Conservation (phyloP, 2,888 invertebrate genomes). For the Drosophila atripex region DNA sequence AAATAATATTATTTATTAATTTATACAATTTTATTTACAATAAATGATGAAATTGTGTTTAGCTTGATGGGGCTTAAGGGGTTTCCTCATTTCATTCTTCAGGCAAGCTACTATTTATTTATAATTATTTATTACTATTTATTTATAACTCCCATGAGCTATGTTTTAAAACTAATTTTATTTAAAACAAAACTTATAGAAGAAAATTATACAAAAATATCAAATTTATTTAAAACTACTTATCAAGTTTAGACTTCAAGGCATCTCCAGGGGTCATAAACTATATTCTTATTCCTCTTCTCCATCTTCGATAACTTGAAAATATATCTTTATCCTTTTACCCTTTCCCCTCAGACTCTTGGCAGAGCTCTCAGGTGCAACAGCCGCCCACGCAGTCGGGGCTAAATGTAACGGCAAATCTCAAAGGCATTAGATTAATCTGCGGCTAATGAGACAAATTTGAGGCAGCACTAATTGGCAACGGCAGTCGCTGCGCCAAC, state of each 20-base stretch:
- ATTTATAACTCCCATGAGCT: too few relatives aligned
- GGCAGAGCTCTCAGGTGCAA: conserved; percentile 26
- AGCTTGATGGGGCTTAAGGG: background rate
- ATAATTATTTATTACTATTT: too few relatives aligned
- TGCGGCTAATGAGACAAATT: conserved; percentile 73
- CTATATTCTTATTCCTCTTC: too few relatives aligned
- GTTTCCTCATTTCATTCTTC: background rate
- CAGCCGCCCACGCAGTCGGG: conserved; percentile 48
- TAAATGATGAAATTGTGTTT: background rate
- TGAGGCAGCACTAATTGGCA: conserved; percentile 59
- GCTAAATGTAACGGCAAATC: conserved; percentile 64
- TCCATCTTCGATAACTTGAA: too few relatives aligned
- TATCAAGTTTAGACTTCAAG: too few relatives aligned
- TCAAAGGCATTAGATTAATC: conserved; percentile 71
- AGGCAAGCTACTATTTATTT: too few relatives aligned
- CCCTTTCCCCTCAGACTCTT: conserved; percentile 7
- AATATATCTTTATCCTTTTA: too few relatives aligned
- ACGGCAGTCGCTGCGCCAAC: conserved; percentile 13
- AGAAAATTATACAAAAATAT: too few relatives aligned
- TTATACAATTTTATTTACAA: background rate
- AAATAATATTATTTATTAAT: background rate
- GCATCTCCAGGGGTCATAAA: too few relatives aligned
- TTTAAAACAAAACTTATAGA: too few relatives aligned
- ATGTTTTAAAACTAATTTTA: too few relatives aligned
- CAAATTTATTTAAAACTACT: too few relatives aligned